Percentiles rank a stretch among this genome's conserved stretches.
phyloP scores from a whole-genome alignment of 2,888 invertebrate species.

The Hyposoter didymator region DNA sequence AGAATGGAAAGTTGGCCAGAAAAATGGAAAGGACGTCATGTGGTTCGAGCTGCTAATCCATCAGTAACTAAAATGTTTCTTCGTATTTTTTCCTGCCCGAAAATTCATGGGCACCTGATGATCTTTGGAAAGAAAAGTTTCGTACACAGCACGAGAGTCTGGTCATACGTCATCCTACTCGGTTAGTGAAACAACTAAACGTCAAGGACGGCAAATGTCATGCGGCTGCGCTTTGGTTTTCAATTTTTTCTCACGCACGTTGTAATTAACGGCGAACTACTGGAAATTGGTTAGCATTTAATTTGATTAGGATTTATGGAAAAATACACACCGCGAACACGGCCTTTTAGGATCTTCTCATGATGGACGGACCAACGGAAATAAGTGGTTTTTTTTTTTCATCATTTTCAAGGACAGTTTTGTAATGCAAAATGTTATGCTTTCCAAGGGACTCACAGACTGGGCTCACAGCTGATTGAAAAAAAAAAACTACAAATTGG shows the following conservation, averaged over 20 bases:
- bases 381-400: not conserved
- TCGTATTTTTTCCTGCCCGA: not conserved
- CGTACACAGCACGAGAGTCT: not conserved
- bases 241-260: not conserved
- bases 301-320: not conserved
- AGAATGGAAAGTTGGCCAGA: not conserved
- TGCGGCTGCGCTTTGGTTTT: not conserved
- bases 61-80: not conserved
- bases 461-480: no score
- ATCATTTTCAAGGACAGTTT: not conserved
- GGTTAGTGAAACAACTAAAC: conserved; percentile 4
- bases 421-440: no score
- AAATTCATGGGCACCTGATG: not conserved
- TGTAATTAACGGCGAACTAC: not conserved
- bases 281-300: not conserved
- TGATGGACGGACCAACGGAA: no score
- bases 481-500: no score
- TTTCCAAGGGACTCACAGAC: no score
- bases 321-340: not conserved
- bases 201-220: conserved; percentile 9
- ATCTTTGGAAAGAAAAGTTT: not conserved
- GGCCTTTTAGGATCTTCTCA: not conserved
- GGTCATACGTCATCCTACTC: not conserved
- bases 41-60: not conserved
- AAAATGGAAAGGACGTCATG: not conserved